Percentiles rank a stretch among this genome's conserved stretches.
Evolutionary conservation across 1,140 invertebrate species (phyloP).

Genomic region (Macrobrachium nipponense): DNA sequence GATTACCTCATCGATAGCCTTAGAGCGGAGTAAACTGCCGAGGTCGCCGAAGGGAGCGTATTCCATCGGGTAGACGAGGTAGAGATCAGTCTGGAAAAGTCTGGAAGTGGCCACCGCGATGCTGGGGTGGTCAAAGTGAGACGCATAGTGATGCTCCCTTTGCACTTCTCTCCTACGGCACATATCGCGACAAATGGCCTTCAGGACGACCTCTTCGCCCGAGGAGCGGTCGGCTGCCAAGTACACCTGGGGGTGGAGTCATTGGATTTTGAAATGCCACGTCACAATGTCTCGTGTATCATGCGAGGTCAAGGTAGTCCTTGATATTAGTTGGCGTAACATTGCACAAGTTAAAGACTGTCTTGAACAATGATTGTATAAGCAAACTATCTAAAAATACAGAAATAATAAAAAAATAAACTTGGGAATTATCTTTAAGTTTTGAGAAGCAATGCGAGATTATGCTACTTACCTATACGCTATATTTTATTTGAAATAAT

Average conservation of each 20-base stretch:
- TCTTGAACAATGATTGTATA: too few species aligned
- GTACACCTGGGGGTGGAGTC: constrained; percentile 10
- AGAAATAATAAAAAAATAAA: too few species aligned
- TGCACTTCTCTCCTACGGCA: constrained; percentile 39
- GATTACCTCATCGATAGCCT: constrained; percentile 42
- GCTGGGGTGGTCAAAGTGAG: constrained; percentile 48
- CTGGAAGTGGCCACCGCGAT: constrained; percentile 16
- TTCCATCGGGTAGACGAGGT: constrained; percentile 47
- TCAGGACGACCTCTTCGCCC: constrained; percentile 43
- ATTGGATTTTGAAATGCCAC: too few species aligned
- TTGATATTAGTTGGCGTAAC: too few species aligned
- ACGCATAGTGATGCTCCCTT: constrained; percentile 49
- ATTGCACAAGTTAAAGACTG: too few species aligned
- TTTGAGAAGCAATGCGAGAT: too few species aligned
- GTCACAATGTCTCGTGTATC: too few species aligned
- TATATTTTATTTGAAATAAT: too few species aligned
- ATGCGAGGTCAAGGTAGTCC: neutral
- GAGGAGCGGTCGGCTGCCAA: constrained; percentile 40
- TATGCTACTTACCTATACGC: too few species aligned
- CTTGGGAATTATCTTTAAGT: too few species aligned
- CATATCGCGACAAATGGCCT: constrained; percentile 39
- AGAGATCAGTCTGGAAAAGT: constrained; percentile 56
- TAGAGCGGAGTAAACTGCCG: constrained; percentile 18
- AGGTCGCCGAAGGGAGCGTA: constrained; percentile 50
- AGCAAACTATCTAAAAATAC: too few species aligned